Conservation (phyloP, 2,113 vertebrate species). For the Nicator chloris region DNA sequence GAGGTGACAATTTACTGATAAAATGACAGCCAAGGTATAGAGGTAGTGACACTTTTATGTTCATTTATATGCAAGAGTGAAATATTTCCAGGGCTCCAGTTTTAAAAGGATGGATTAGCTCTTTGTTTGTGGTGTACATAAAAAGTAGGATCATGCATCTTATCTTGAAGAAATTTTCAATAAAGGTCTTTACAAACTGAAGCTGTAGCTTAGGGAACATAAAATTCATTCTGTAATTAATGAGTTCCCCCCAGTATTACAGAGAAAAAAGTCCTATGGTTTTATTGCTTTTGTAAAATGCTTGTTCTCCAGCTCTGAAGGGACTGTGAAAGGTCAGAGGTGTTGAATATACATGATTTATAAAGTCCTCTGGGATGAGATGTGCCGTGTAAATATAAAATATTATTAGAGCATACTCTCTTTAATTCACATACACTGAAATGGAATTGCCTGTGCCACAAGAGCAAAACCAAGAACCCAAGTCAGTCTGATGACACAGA, state of each 20-base stretch:
- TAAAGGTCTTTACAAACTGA: not conserved
- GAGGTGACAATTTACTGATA: not conserved
- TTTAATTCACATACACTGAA: not conserved
- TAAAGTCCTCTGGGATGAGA: slow-evolving; percentile 8
- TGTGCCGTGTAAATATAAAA: not conserved
- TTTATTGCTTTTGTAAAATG: not conserved
- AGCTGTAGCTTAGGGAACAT: not conserved
- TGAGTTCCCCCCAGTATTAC: not conserved
- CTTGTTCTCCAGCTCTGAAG: not conserved
- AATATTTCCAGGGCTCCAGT: not conserved
- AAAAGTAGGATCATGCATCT: not conserved
- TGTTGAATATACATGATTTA: slow-evolving; percentile 35
- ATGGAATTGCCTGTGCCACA: not conserved
- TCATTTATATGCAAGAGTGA: not conserved
- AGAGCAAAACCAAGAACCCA: not conserved
- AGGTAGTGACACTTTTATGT: not conserved
- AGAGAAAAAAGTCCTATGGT: not conserved
- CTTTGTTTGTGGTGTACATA: not conserved
- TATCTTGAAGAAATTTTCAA: not conserved
- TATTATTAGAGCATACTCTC: not conserved
- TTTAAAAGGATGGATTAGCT: not conserved
- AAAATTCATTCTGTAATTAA: not conserved
- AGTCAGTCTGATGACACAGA: not conserved
- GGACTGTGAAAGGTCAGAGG: not conserved
- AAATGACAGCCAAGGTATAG: not conserved